Conservation (phyloP, 2,888 invertebrate genomes). For the Acanthococcus lagerstroemiae region DNA sequence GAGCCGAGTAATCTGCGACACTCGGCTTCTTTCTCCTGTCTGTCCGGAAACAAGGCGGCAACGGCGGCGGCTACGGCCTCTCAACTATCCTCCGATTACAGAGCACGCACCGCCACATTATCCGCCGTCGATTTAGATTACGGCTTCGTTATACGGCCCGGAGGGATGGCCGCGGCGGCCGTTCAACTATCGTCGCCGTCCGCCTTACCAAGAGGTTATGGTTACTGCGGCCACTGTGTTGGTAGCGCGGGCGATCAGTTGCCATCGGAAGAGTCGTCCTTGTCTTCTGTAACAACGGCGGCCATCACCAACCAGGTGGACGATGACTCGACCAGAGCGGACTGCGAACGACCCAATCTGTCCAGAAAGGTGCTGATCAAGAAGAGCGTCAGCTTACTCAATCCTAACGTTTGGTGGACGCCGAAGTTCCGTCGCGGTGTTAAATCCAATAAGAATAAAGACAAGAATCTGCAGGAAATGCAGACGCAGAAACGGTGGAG, state of each 20-base stretch:
- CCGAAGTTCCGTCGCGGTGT: conserved; percentile 37
- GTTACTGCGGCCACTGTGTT: no score
- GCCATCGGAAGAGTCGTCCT: conserved; percentile 35
- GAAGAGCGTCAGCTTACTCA: conserved; percentile 38
- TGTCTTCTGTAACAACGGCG: conserved; percentile 8
- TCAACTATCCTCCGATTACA: no score
- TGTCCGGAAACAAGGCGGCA: conserved; percentile 41
- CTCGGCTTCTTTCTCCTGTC: conserved; percentile 46
- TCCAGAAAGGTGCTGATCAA: conserved; percentile 36
- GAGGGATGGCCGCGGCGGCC: conserved; percentile 17
- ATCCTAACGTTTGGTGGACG: conserved; percentile 38
- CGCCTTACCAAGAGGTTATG: conserved; percentile 28
- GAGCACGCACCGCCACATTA: conserved; percentile 44
- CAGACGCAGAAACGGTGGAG: conserved; percentile 43
- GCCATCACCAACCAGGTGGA: conserved; percentile 28
- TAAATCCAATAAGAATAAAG: conserved; percentile 23
- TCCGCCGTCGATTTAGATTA: conserved; percentile 39
- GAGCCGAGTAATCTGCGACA: conserved; percentile 43
- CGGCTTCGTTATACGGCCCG: conserved; percentile 39
- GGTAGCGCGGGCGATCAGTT: conserved; percentile 34
- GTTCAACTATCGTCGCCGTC: not conserved
- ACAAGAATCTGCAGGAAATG: conserved; percentile 36
- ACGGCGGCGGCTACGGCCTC: conserved; percentile 36
- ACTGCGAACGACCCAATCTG: conserved; percentile 12
- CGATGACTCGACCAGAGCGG: conserved; percentile 14